These are phyloP conservation scores for Halcyon badia DNA, from an alignment of 2,797 vertebrate species.

Conservation along the genomic window DNA sequence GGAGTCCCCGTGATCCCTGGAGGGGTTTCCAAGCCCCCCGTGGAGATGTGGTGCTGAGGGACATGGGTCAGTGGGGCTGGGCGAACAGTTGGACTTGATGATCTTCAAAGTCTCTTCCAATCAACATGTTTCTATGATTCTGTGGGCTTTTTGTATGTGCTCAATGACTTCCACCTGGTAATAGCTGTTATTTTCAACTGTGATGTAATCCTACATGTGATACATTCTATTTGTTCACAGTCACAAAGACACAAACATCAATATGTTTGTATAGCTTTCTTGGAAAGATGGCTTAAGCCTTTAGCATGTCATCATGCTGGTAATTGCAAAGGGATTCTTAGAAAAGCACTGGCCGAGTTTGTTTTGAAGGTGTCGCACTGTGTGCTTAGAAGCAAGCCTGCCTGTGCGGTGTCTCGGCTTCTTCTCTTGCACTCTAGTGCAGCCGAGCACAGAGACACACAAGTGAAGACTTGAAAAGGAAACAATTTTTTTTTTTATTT, in stretches of 20 bases:
- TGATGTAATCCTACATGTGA: background rate
- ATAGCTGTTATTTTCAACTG: background rate
- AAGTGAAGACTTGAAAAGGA: background rate
- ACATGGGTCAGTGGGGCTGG: background rate
- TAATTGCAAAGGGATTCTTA: background rate
- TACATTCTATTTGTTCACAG: background rate
- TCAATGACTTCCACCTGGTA: background rate
- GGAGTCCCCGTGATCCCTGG: too few species aligned
- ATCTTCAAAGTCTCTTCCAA: background rate
- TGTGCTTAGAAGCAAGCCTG: background rate
- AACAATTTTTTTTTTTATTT: background rate
- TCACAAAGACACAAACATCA: background rate
- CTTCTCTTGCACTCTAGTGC: background rate
- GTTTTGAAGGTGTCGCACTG: background rate
- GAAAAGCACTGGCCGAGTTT: background rate
- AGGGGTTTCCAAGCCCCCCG: background rate
- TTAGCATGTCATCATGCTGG: rapidly evolving
- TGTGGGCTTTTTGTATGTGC: rapidly evolving
- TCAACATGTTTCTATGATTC: background rate
- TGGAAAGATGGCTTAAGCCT: background rate
- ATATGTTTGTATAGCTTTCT: background rate
- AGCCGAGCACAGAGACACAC: background rate
- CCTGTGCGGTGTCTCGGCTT: background rate
- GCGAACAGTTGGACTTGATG: background rate
- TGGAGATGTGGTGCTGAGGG: background rate